Evolutionary conservation across 2,113 vertebrate species (phyloP).

Genomic region (Laticauda colubrina): DNA sequence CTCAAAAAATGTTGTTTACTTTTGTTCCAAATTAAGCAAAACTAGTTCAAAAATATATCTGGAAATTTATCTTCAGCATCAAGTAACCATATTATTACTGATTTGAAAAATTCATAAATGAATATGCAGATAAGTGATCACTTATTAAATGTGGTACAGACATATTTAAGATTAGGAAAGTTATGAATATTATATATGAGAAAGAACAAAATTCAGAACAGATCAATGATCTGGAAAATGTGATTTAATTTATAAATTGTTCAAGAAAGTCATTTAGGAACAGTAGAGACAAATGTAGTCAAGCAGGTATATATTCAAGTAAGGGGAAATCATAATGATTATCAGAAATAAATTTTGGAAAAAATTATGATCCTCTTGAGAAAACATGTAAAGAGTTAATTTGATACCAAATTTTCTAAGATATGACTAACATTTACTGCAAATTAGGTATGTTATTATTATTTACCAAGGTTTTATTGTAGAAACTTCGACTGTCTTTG

Average conservation of each 20-base stretch:
- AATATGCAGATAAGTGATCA: not conserved
- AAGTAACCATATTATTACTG: not conserved
- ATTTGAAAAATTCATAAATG: not conserved
- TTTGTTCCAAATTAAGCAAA: not conserved
- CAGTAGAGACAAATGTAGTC: not conserved
- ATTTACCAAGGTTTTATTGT: not conserved
- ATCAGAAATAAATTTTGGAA: not conserved
- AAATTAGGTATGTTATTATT: not conserved
- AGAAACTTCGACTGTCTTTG: not conserved
- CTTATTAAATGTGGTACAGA: not conserved
- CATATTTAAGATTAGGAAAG: constrained; percentile 6
- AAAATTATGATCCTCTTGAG: not conserved
- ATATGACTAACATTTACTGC: not conserved
- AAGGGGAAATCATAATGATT: constrained; percentile 18
- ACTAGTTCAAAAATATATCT: not conserved
- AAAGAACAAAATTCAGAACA: constrained; percentile 23
- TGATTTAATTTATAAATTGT: constrained; percentile 13
- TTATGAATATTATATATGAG: not conserved
- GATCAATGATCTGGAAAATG: constrained; percentile 18
- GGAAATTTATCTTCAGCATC: not conserved
- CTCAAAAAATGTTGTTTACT: not conserved
- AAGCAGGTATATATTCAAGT: not conserved
- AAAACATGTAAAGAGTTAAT: not conserved
- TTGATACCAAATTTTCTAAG: not conserved
- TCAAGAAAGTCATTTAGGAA: constrained; percentile 7